Evolutionary conservation across 2,888 invertebrate species (phyloP), one percentile per base, ranked within the genome.

Genomic region (Pterostichus madidus): DNA sequence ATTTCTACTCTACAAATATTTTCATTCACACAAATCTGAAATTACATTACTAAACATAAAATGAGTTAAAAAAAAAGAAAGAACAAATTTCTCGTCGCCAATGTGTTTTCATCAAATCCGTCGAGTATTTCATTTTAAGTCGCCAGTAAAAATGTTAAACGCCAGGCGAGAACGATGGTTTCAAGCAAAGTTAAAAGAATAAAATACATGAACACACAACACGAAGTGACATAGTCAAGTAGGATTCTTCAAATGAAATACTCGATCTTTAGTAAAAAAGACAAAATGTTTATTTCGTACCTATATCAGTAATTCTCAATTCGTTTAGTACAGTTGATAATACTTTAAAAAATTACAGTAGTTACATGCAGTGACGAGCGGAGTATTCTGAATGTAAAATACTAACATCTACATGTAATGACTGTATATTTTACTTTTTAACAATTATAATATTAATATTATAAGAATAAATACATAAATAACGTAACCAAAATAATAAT

Each of bases 401-500:
- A 11, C 49, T 24, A 68, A 46, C n/a, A n/a, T 24, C 49, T 49
- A 75, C 75, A 75, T 75, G 79, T 59, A 79, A 79, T 46, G 44
- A 80, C 80, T 80, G 64, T 80, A 49, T 52, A 80, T 80, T 52
- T 76, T 52, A 49, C 71, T 73, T 71, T 24, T 75, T 59, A 81
- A 81, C 75, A 81, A 79, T 76, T 76, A 53, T 76, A 53, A 52
- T 52, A 71, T 71, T 71, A 71, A 71, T 71, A 71, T 71, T 81
- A 81, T 81, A 81, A 81, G 73, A 81, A 81, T 81, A 81, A 81
- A 81, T 81, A 81, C 81, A 81, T 81, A 81, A 81, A 81, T 81
- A 81, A 81, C 73, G 80, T 81, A 81, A 81, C 81, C 81, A 81
- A 81, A 81, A 80, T 56, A 52, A 39, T 76, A 81, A 73, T 77